phyloP scores from a whole-genome alignment of 1,140 invertebrate species.

The Acromyrmex charruanus region DNA sequence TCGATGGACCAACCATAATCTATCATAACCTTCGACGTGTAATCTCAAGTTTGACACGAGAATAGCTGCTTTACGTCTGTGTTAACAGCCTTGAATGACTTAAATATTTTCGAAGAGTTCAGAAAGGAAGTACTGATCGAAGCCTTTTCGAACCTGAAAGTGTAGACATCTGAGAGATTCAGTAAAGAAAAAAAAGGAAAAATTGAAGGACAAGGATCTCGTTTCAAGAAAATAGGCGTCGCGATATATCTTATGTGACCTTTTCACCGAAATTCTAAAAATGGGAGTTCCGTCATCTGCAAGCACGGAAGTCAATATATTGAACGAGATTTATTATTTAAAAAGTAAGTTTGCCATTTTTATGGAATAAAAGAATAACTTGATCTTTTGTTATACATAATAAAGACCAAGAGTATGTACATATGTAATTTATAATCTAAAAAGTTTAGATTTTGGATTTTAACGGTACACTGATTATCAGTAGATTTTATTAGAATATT shows the following conservation, averaged over 20 bases:
- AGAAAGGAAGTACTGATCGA: too few relatives aligned
- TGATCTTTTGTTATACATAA: neutral
- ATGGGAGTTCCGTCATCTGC: slow-evolving; percentile 32
- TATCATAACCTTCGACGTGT: too few relatives aligned
- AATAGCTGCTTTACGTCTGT: too few relatives aligned
- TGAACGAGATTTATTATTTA: slow-evolving; percentile 20
- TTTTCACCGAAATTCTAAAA: neutral
- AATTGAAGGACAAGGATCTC: neutral
- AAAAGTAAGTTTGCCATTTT: slow-evolving; percentile 11
- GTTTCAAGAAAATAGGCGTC: neutral
- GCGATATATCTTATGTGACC: too few relatives aligned
- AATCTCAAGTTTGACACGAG: too few relatives aligned
- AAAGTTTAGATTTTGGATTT: neutral
- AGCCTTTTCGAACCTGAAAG: too few relatives aligned
- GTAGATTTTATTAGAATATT: neutral
- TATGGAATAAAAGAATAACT: neutral
- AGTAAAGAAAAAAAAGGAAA: neutral
- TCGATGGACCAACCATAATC: too few relatives aligned
- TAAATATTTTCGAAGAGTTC: too few relatives aligned
- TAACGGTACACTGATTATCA: neutral
- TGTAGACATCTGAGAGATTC: neutral
- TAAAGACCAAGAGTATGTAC: neutral
- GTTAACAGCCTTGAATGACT: too few relatives aligned
- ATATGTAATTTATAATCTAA: neutral
- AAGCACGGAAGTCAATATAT: slow-evolving; percentile 9